Percentiles rank a stretch among this genome's conserved stretches.
phyloP scores from a whole-genome alignment of 35 echinoderm and acorn worm genomes.

The Heliocidaris tuberculata region DNA sequence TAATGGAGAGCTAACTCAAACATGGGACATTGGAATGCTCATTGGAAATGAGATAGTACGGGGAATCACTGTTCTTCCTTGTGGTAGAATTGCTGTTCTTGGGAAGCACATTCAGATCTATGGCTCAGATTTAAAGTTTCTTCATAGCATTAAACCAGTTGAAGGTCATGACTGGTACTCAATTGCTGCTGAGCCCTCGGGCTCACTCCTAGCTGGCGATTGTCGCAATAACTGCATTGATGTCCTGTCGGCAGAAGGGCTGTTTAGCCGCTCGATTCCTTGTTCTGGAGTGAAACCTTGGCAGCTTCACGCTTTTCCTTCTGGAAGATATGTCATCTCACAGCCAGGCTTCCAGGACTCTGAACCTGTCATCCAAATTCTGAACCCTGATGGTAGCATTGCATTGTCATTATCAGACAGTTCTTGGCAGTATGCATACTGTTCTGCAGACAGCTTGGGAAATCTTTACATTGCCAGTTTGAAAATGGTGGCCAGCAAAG shows the following conservation, averaged over 20 bases:
- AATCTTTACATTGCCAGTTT: background rate
- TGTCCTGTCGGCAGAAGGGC: background rate
- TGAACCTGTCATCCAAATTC: background rate
- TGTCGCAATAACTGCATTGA: background rate
- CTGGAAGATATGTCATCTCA: background rate
- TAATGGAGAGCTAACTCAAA: background rate
- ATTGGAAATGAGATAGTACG: background rate
- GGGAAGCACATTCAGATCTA: background rate
- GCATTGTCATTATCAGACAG: background rate
- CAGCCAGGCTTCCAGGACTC: background rate
- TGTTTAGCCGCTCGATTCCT: background rate
- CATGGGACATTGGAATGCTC: background rate
- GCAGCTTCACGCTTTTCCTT: background rate
- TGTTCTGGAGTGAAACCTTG: background rate
- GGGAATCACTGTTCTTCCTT: constrained; percentile 13
- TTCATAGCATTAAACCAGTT: background rate
- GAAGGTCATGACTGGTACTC: background rate
- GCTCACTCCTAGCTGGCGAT: background rate
- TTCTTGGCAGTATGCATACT: constrained; percentile 19
- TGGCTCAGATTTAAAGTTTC: background rate
- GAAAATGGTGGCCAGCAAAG: background rate
- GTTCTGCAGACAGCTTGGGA: background rate
- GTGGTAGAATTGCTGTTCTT: background rate
- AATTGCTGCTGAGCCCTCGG: background rate
- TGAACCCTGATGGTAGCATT: background rate